A percentile compares a stretch with the other conserved stretches of the same genome.
Evolutionary conservation across 2,113 vertebrate genomes (phyloP).

Genomic region (Notarius quadriscutis): DNA sequence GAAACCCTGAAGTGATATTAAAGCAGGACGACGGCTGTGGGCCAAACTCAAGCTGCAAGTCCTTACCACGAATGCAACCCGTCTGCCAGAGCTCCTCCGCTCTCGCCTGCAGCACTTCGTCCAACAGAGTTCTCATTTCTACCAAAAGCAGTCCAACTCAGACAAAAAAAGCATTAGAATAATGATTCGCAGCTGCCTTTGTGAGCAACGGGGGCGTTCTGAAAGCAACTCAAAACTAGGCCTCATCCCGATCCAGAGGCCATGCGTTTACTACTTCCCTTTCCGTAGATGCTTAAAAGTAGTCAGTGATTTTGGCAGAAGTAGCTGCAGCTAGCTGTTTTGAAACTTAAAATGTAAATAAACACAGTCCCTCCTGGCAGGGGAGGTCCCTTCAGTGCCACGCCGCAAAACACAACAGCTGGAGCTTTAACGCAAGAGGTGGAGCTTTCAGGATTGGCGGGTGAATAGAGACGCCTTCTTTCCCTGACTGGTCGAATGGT

Average conservation of each 20-base stretch:
- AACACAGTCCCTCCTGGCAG: not conserved
- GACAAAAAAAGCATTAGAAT: conserved; percentile 25
- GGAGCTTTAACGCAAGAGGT: not conserved
- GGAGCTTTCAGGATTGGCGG: not conserved
- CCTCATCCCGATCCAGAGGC: conserved; percentile 18
- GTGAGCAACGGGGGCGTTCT: conserved; percentile 8
- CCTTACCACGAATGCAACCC: conserved; percentile 39
- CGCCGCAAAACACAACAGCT: not conserved
- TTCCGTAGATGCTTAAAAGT: conserved; percentile 13
- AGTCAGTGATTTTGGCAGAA: not conserved
- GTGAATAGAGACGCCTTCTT: not conserved
- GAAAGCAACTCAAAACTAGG: conserved; percentile 3
- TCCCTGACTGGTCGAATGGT: not conserved
- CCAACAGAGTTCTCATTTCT: conserved; percentile 39
- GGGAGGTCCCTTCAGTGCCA: not conserved
- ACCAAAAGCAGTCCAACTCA: conserved; percentile 32
- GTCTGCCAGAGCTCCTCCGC: conserved; percentile 32
- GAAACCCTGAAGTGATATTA: conserved; percentile 49
- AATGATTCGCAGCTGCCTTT: conserved; percentile 36
- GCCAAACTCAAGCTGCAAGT: conserved; percentile 46
- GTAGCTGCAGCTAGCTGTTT: not conserved
- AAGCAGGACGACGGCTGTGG: conserved; percentile 36
- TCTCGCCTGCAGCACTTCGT: conserved; percentile 37
- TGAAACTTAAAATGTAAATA: not conserved
- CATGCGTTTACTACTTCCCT: conserved; percentile 17